A percentile compares a stretch with the other conserved stretches of the same genome.
These are phyloP conservation scores for Saccopteryx leptura DNA, from an alignment of 2,113 vertebrate species.

Conservation along the genomic window DNA sequence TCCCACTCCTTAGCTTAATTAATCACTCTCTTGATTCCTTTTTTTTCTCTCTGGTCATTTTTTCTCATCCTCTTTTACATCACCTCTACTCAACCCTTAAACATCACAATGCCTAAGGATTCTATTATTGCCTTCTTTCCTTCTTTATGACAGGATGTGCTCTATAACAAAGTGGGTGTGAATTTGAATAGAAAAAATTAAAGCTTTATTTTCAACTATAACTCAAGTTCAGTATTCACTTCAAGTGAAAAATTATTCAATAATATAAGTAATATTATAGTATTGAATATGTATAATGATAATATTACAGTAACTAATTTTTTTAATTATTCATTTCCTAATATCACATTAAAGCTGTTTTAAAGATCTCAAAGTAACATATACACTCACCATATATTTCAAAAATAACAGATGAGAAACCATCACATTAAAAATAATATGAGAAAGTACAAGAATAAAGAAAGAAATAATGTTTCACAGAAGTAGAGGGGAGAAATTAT, in stretches of 20 bases:
- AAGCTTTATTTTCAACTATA: background rate
- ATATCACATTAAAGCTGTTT: background rate
- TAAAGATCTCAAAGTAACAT: constrained; percentile 24
- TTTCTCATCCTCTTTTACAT: constrained; percentile 8
- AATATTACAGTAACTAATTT: background rate
- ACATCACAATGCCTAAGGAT: background rate
- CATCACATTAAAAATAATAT: background rate
- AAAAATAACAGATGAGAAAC: background rate
- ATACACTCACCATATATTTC: background rate
- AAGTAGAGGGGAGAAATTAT: background rate
- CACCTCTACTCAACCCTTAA: background rate
- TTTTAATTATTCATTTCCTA: background rate
- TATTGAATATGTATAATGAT: background rate
- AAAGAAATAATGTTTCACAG: background rate
- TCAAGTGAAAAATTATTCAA: background rate
- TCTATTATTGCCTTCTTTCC: background rate
- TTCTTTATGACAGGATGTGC: background rate
- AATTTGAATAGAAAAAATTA: constrained; percentile 35
- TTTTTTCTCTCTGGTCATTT: background rate
- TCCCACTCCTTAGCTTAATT: constrained; percentile 50
- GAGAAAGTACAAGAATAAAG: background rate
- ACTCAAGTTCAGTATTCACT: background rate
- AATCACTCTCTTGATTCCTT: background rate
- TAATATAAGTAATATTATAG: background rate
- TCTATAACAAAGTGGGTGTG: background rate